Evolutionary conservation across 2,113 vertebrate genomes (phyloP).

Genomic region (Dipodomys stephensi): DNA sequence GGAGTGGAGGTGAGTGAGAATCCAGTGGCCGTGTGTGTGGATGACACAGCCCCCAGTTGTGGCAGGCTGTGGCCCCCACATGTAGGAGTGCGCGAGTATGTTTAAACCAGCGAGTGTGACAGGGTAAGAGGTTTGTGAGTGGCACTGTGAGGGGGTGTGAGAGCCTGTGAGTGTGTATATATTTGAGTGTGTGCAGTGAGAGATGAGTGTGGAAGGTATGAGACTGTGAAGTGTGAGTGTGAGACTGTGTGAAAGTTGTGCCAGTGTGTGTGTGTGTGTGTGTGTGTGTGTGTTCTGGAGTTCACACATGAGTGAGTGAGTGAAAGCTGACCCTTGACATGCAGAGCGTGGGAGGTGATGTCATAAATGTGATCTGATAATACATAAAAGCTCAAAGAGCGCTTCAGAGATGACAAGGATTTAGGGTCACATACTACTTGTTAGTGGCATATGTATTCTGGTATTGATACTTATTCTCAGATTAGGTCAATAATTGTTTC

Average conservation of each 20-base stretch:
- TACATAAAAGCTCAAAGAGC: not conserved
- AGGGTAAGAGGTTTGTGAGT: not conserved
- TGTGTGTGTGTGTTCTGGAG: too few relatives aligned
- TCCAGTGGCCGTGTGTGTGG: not conserved
- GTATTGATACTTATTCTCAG: fast-evolving
- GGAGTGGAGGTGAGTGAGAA: not conserved
- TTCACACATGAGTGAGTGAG: not conserved
- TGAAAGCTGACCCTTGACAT: not conserved
- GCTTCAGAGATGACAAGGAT: not conserved
- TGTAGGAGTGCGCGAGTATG: not conserved
- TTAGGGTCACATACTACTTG: not conserved
- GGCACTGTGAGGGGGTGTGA: not conserved
- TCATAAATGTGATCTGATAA: fast-evolving
- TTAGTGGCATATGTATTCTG: fast-evolving
- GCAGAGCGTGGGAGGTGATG: not conserved
- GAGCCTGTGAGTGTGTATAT: not conserved
- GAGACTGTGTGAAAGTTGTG: not conserved
- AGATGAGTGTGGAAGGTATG: too few relatives aligned
- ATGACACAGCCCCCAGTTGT: too few relatives aligned
- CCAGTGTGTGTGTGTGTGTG: not conserved
- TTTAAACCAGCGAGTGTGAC: not conserved
- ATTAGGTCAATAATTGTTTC: too few relatives aligned
- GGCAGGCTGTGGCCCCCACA: too few relatives aligned
- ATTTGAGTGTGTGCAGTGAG: not conserved
- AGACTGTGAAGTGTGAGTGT: too few relatives aligned